Conservation (phyloP, 2,888 invertebrate genomes). For the Resseliella maxima region DNA sequence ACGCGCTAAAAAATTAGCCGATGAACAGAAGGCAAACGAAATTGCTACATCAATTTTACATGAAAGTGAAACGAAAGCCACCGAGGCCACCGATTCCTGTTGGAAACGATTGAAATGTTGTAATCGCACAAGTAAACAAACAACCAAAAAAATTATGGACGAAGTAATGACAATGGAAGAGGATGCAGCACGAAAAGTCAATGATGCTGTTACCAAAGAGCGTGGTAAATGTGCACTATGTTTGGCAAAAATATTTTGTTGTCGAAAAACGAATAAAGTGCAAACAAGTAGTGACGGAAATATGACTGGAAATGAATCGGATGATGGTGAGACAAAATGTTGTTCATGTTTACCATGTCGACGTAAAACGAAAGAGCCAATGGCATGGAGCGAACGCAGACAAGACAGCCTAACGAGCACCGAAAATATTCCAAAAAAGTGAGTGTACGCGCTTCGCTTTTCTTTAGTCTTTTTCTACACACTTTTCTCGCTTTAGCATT, state of each 20-base stretch:
- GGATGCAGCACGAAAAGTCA: background rate
- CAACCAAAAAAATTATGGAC: constrained; percentile 61
- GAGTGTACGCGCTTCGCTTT: background rate
- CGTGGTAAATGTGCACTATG: constrained; percentile 65
- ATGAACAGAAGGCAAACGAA: constrained; percentile 61
- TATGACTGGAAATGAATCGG: background rate
- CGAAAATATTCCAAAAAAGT: constrained; percentile 53
- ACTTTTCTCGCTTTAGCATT: too few species aligned
- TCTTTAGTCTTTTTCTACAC: too few species aligned
- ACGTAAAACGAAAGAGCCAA: constrained; percentile 63
- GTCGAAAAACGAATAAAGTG: constrained; percentile 66
- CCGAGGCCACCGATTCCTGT: constrained; percentile 63
- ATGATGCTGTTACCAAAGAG: constrained; percentile 59
- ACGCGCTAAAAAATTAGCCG: constrained; percentile 63
- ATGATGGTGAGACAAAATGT: constrained; percentile 63
- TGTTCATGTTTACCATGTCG: constrained; percentile 67
- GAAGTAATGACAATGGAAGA: constrained; percentile 66
- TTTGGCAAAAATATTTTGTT: constrained; percentile 66
- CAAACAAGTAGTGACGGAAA: constrained; percentile 60
- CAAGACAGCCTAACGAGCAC: constrained; percentile 57
- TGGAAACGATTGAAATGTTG: constrained; percentile 67
- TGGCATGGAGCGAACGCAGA: constrained; percentile 60
- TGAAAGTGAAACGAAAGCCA: constrained; percentile 61
- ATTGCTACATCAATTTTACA: constrained; percentile 63
- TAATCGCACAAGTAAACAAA: constrained; percentile 63